These are phyloP conservation scores for Onychomys torridus DNA, from an alignment of 2,797 vertebrate species.

Conservation along the genomic window DNA sequence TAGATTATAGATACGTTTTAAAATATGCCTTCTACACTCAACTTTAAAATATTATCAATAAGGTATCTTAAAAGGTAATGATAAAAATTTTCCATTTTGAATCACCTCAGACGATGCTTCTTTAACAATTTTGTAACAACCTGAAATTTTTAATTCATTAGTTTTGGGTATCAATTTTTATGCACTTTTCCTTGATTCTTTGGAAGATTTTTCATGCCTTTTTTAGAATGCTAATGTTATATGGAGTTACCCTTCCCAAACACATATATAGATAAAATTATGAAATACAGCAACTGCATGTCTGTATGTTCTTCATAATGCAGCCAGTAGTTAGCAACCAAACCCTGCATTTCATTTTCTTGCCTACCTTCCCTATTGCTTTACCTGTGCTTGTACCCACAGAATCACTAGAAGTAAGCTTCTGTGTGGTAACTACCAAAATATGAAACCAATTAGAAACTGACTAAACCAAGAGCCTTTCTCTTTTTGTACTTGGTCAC, in stretches of 20 bases:
- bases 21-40: background rate
- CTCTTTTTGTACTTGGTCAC: background rate
- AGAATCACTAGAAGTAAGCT: background rate
- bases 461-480: background rate
- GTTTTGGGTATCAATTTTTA: background rate
- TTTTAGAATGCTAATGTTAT: background rate
- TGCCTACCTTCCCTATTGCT: background rate
- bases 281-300: background rate
- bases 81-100: background rate
- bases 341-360: background rate
- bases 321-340: background rate
- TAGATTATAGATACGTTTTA: background rate
- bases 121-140: background rate
- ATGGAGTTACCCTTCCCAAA: background rate
- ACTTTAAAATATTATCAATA: background rate
- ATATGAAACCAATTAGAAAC: background rate
- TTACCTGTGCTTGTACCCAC: background rate
- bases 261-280: background rate
- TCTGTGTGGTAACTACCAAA: background rate
- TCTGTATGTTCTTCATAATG: background rate
- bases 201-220: background rate
- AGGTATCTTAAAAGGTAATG: background rate
- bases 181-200: background rate
- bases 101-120: background rate
- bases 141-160: background rate